Percentiles rank a stretch among this genome's conserved stretches.
Conservation (phyloP, 2,888 invertebrate species). For the Danaus chrysippus region DNA sequence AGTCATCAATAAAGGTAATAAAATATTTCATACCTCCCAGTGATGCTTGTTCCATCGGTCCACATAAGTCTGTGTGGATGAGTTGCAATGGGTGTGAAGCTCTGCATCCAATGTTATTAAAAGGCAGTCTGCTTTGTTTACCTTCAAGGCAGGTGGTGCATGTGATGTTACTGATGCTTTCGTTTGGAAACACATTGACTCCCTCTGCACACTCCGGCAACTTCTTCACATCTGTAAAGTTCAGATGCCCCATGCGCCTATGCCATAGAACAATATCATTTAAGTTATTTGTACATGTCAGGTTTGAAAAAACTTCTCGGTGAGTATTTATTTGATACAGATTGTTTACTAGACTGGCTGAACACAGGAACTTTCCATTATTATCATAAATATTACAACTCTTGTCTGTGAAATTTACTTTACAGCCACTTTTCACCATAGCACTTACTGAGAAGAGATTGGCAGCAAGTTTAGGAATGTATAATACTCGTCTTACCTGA, state of each 20-base stretch:
- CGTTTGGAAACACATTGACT: too few species aligned
- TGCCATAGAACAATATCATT: conserved; percentile 24
- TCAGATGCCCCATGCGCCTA: conserved; percentile 22
- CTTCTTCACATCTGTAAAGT: conserved; percentile 21
- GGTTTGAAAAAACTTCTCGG: not conserved
- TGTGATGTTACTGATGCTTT: conserved; percentile 8
- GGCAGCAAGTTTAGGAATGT: conserved; percentile 30
- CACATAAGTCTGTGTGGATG: too few species aligned
- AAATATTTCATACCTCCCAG: too few species aligned
- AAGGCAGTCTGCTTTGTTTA: conserved; percentile 12
- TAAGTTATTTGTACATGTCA: not conserved
- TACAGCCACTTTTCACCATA: conserved; percentile 27
- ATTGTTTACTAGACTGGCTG: too few species aligned
- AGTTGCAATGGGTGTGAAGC: not conserved
- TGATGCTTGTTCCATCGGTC: too few species aligned
- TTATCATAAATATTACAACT: too few species aligned
- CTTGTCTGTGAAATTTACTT: conserved; percentile 25
- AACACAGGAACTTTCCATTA: too few species aligned
- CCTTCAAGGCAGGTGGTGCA: conserved; percentile 8
- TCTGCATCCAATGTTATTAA: conserved; percentile 10
- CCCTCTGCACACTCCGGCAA: conserved; percentile 19
- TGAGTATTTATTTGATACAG: too few species aligned
- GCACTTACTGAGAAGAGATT: conserved; percentile 32
- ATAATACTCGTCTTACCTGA: conserved; percentile 32
- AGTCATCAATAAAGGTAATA: not conserved